Conservation (phyloP, 2,797 vertebrate species). For the Numenius phaeopus region DNA sequence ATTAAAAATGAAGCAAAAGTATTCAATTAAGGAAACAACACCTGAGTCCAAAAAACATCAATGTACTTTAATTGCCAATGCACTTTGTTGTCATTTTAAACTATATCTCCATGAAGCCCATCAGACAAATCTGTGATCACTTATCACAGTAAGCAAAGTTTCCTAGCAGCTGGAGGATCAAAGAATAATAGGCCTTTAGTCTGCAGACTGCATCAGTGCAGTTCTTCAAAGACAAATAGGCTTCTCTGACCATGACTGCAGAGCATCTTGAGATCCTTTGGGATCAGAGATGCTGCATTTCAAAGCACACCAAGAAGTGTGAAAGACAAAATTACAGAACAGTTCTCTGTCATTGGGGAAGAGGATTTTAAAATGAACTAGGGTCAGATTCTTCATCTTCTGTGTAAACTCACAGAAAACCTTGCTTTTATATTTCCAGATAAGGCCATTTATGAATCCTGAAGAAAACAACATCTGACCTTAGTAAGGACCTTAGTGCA, state of each 20-base stretch:
- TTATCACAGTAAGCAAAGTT: constrained; percentile 31
- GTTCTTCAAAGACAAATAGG: constrained; percentile 25
- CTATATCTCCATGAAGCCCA: neutral
- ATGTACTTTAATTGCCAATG: constrained; percentile 14
- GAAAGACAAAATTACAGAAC: constrained; percentile 5
- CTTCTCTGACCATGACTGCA: neutral
- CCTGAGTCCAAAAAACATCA: constrained; percentile 8
- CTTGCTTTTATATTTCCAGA: neutral
- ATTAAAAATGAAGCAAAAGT: neutral
- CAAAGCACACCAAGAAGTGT: neutral
- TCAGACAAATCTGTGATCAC: constrained; percentile 25
- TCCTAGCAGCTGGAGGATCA: constrained; percentile 14
- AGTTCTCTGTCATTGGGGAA: neutral
- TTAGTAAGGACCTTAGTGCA: neutral
- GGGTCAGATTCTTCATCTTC: neutral
- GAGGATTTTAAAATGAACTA: neutral
- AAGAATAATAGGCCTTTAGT: constrained; percentile 22
- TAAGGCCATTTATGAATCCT: neutral
- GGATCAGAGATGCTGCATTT: neutral
- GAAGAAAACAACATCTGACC: neutral
- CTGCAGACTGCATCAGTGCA: neutral
- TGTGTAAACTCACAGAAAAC: neutral
- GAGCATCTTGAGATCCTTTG: constrained; percentile 22
- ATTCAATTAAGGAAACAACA: constrained; percentile 25
- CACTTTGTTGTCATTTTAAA: constrained; percentile 26